Base-by-base conservation (phyloP, 2,888 invertebrate species). In the Mesopsocus fuscifrons region DNA sequence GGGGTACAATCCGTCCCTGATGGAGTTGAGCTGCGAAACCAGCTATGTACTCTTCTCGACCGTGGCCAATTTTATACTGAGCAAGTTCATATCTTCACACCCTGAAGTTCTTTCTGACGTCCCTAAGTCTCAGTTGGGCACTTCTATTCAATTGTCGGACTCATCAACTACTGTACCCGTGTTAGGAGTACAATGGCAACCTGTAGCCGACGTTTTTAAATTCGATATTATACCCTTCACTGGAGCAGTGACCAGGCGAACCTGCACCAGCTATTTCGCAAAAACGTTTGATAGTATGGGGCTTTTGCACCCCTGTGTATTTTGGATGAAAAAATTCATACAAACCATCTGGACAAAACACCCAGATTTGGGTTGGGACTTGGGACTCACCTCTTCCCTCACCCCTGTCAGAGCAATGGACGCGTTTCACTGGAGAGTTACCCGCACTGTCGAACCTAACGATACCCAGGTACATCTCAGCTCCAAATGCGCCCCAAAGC, bases 131-230 rank as follows among this genome's bases (percentile, higher is more conserved):
- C n/a, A n/a, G n/a, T n/a, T n/a, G n/a, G n/a, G n/a, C n/a, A n/a
- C n/a, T n/a, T n/a, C n/a, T n/a, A n/a, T n/a, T n/a, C n/a, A n/a
- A n/a, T n/a, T n/a, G n/a, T n/a, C n/a, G n/a, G n/a, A n/a, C n/a
- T n/a, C n/a, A n/a, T n/a, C n/a, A n/a, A n/a, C n/a, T n/a, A n/a
- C n/a, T n/a, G n/a, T 43, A 13, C 34, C 34, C 17, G 31, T 43
- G 9, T 13, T 43, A 9, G 43, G 43, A 8, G 11, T 43, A 17
- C 11, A 41, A 22, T 43, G 43, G 43, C 17, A 42, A 16, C 42
- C 42, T 3, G 15, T 11, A 11, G 5, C 34, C 15, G 42, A 42
- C 34, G 30, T 30, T 11, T 30, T 30, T 30, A 11, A 11, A 11
- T 30, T 11, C 30, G 9, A 11, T 30, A n/a, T 30, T 30, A 30